A percentile compares a stretch with the other conserved stretches of the same genome.
These are phyloP conservation scores for Tachysurus vachellii DNA, from an alignment of 2,113 vertebrate species.

Conservation along the genomic window DNA sequence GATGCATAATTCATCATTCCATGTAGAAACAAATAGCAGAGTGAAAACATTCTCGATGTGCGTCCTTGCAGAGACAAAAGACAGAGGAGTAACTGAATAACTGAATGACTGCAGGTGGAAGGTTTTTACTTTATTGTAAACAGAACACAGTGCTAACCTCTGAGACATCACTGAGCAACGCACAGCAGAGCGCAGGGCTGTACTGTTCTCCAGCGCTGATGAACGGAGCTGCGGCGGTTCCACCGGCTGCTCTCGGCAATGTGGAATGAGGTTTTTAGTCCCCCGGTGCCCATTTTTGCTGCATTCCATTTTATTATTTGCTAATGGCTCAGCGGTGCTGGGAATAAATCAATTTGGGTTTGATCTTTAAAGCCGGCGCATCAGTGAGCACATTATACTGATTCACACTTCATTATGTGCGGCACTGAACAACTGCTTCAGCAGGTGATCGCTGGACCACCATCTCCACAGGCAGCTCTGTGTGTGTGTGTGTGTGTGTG, in stretches of 20 bases:
- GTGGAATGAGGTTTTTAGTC: conserved; percentile 46
- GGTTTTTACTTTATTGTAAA: conserved; percentile 26
- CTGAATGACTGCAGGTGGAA: conserved; percentile 1
- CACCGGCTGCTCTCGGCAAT: conserved; percentile 12
- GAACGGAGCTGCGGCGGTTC: conserved; percentile 8
- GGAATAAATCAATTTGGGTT: conserved; percentile 63
- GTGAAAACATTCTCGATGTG: background rate
- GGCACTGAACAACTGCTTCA: conserved; percentile 56
- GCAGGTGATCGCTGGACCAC: conserved; percentile 48
- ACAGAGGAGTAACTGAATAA: conserved; percentile 3
- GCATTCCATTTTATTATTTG: conserved; percentile 57
- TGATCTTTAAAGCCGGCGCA: conserved; percentile 65
- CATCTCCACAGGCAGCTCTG: conserved; percentile 41
- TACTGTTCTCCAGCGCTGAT: conserved; percentile 27
- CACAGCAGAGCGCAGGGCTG: background rate
- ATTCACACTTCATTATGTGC: conserved; percentile 68
- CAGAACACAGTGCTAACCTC: conserved; percentile 22
- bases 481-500: background rate
- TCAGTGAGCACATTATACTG: conserved; percentile 64
- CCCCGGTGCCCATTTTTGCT: conserved; percentile 49
- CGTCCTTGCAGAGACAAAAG: background rate
- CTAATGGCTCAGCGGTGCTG: conserved; percentile 51
- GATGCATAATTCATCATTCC: conserved; percentile 16
- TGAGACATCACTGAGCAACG: conserved; percentile 23
- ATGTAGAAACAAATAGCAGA: background rate